These are phyloP conservation scores for Haliaeetus leucogaster DNA, from an alignment of 2,113 vertebrate genomes.

Conservation along the genomic window DNA sequence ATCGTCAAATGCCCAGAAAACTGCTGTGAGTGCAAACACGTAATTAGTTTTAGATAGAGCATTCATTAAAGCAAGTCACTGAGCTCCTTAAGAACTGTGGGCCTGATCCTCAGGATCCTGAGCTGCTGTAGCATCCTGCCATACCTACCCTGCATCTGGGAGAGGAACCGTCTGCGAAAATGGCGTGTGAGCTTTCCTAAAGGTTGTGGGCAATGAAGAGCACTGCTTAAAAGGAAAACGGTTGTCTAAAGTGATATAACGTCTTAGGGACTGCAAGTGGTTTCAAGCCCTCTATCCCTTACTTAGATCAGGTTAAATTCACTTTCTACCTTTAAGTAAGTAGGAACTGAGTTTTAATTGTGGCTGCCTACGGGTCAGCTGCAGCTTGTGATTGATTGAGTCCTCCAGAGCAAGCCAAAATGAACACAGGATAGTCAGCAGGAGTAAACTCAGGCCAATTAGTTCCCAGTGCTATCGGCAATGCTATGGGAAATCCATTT, in stretches of 20 bases:
- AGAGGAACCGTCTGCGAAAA: not conserved
- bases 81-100: not conserved
- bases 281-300: not conserved
- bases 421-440: constrained; percentile 26
- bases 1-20: not conserved
- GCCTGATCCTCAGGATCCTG: not conserved
- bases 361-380: not conserved
- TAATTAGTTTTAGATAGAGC: not conserved
- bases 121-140: not conserved
- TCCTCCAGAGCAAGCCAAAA: constrained; percentile 9
- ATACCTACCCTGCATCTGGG: not conserved
- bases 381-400: constrained; percentile 31
- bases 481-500: constrained; percentile 52
- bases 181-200: not conserved
- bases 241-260: not conserved
- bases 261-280: not conserved
- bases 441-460: constrained; percentile 52
- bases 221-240: not conserved
- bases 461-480: constrained; percentile 15
- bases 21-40: not conserved
- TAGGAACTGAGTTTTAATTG: constrained; percentile 53
- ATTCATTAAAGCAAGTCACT: not conserved
- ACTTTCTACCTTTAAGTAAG: not conserved
- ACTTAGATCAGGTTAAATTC: constrained; percentile 31
- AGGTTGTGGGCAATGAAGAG: not conserved